Percentiles rank a stretch among this genome's conserved stretches.
Conservation (phyloP, 2,113 vertebrate species). For the Nesogale talazaci region DNA sequence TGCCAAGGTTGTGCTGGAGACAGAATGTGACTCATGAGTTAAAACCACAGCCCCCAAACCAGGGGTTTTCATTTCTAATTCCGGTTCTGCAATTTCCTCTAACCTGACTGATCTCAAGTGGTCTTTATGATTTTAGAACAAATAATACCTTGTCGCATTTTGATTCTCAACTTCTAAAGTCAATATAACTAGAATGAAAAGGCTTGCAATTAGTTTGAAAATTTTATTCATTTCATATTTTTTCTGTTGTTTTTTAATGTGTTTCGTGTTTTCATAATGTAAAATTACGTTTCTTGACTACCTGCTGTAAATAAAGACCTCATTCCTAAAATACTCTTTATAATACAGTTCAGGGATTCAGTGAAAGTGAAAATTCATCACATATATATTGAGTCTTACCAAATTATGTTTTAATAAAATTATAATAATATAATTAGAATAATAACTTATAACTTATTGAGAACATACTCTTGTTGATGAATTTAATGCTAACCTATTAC, state of each 20-base stretch:
- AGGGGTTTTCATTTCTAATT: neutral
- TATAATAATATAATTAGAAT: conserved; percentile 28
- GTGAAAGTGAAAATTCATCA: conserved; percentile 2
- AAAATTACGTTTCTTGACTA: conserved; percentile 37
- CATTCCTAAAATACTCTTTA: neutral
- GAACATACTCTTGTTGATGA: conserved; percentile 1
- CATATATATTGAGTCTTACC: neutral
- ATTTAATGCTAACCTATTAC: neutral
- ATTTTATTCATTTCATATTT: conserved; percentile 17
- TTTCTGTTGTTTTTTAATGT: conserved; percentile 12
- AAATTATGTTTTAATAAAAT: conserved; percentile 35
- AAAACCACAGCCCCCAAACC: neutral
- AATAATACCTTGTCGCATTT: conserved; percentile 9
- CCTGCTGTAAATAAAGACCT: neutral
- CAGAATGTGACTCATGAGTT: neutral
- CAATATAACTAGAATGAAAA: conserved; percentile 16
- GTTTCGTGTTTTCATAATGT: conserved; percentile 2
- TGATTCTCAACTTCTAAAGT: conserved; percentile 30
- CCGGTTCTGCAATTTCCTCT: neutral
- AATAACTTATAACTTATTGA: neutral
- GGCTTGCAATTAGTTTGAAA: conserved; percentile 17
- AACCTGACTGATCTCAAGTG: neutral
- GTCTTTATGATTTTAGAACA: neutral
- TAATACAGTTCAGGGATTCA: conserved; percentile 18
- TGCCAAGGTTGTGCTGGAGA: neutral